Evolutionary conservation across 2,888 invertebrate species (phyloP), one percentile per base, ranked within the genome.

Genomic region (Antheraea assamensis): DNA sequence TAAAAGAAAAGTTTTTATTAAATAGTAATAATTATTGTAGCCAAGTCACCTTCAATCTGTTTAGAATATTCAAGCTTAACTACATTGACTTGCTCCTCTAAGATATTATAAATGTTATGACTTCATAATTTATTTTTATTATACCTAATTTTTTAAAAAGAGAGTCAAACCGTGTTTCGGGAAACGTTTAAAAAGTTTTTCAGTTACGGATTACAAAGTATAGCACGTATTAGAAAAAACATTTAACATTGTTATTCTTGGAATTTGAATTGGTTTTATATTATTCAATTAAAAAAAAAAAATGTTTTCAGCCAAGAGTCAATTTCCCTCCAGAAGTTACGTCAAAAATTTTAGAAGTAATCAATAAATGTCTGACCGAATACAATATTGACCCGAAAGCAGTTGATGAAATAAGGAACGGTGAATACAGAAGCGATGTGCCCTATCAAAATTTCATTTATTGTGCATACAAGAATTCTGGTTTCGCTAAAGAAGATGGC

Each of bases 401-500:
- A 4, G 30, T 71, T 31, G 58, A 71, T 27, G 58, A 58, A 58
- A 58, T 71, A 71, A 52, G 71, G 10, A 58, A 55, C 10, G 71
- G 71, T 19, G 35, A 71, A 35, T 72, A 66, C 27, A 66, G 66
- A 64, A 42, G 17, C 42, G 72, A 66, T 27, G 49, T 27, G 17
- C 27, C 42, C 61, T 72, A 27, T 49, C 27, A 72, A 42, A 49
- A 72, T 21, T 64, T 72, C 66, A n/a, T 72, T 35, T 24, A 66
- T 19, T 61, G 72, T 30, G 2, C 30, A 64, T 64, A 87, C 75
- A 83, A 83, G 72, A 86, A 85, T 71, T 74, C 87, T n/a, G 85
- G 86, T 24, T 81, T 83, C 10, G 75, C 78, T 4, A 78, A 82
- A n/a, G 71, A 76, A 4, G 78, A 82, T 27, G 91, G 90, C 5